Evolutionary conservation across 2,113 vertebrate species (phyloP).

Genomic region (Ceuthmochares aereus): DNA sequence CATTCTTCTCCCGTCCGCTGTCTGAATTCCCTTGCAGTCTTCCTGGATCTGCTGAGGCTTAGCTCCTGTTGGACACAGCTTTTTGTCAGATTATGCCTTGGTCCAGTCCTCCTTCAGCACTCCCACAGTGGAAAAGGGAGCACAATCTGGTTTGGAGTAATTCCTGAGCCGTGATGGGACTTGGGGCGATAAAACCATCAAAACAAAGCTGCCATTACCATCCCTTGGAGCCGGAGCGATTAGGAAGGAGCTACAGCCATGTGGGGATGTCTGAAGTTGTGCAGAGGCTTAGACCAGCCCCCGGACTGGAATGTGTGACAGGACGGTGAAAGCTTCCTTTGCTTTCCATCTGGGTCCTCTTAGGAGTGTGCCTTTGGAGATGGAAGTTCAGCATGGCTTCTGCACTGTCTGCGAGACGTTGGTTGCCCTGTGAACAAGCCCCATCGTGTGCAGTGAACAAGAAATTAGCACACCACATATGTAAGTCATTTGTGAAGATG

Average conservation of each 20-base stretch:
- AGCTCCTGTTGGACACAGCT: neutral
- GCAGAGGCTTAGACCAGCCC: neutral
- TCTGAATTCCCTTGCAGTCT: neutral
- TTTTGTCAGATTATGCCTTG: neutral
- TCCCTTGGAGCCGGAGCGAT: neutral
- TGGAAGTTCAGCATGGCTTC: neutral
- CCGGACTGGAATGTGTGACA: accelerated
- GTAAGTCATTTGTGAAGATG: slow-evolving; percentile 6
- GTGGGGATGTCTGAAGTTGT: neutral
- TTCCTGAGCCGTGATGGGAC: neutral
- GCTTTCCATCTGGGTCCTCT: neutral
- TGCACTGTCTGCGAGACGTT: neutral
- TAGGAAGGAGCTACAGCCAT: neutral
- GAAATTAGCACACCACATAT: slow-evolving; percentile 20
- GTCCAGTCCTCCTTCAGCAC: neutral
- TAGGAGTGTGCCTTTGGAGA: neutral
- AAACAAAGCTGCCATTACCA: neutral
- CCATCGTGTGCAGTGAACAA: neutral
- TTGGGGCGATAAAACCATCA: neutral
- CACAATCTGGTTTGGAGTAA: neutral
- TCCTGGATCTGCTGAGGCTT: neutral
- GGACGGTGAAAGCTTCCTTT: neutral
- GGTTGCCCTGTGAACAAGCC: neutral
- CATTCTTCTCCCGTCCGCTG: neutral
- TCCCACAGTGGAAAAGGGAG: neutral